These are phyloP conservation scores for Kuschelorhynchus macadamiae DNA, from an alignment of 2,888 invertebrate species.

Conservation along the genomic window DNA sequence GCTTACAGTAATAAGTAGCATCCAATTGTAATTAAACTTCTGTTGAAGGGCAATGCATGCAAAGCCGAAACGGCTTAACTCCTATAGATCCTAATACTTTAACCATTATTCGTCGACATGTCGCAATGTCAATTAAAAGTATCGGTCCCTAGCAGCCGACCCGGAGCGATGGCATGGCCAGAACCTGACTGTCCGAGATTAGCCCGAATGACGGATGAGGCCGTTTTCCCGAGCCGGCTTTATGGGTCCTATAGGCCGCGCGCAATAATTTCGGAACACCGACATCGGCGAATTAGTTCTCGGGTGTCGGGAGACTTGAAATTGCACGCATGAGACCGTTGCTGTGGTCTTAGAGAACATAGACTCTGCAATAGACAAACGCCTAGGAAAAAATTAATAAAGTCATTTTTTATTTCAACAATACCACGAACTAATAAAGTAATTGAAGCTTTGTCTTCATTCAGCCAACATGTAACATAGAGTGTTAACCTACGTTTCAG, in stretches of 20 bases:
- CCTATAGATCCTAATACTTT: slow-evolving; percentile 37
- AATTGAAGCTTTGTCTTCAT: too few relatives aligned
- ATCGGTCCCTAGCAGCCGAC: slow-evolving; percentile 7
- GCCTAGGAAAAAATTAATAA: too few relatives aligned
- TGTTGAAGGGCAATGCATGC: not conserved
- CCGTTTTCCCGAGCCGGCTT: slow-evolving; percentile 6
- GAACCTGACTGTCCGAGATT: slow-evolving; percentile 33
- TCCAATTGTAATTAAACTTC: slow-evolving; percentile 21
- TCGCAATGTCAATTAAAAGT: slow-evolving; percentile 37
- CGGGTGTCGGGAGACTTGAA: not conserved
- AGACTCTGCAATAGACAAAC: too few relatives aligned
- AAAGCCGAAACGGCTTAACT: slow-evolving; percentile 1
- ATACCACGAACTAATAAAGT: too few relatives aligned
- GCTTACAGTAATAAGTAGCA: too few relatives aligned
- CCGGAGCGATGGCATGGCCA: not conserved
- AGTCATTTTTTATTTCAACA: too few relatives aligned
- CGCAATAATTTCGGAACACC: slow-evolving; percentile 3
- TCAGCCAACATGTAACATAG: too few relatives aligned
- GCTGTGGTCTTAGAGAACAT: not conserved
- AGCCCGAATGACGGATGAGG: slow-evolving; percentile 34
- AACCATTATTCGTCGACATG: slow-evolving; percentile 39
- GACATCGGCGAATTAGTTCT: not conserved
- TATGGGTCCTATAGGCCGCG: not conserved
- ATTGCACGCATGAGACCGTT: not conserved
- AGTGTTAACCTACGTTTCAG: too few relatives aligned